Base-by-base conservation (phyloP, 2,113 vertebrate genomes). In the Cheilinus undulatus region DNA sequence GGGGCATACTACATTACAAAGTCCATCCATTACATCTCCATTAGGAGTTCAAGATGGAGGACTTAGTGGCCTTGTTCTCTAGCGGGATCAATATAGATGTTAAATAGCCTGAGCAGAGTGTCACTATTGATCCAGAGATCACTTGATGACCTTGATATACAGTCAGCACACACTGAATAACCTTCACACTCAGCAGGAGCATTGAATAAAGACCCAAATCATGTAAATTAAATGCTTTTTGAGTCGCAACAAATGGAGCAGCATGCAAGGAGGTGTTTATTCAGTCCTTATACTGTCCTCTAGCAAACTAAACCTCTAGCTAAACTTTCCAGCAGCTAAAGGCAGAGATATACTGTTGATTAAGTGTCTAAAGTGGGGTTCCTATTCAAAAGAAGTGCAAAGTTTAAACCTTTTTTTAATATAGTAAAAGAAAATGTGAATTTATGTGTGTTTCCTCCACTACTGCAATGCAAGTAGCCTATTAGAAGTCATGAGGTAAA, bases 111-210 rank as follows among this genome's bases (percentile, higher is more conserved):
- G 2, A 38, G 56, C 13, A 49, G 34, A 48, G 72, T 59, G 49
- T 72, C 67, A 52, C 42, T 15, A 72, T 82, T 10, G 75, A 88
- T 84, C 74, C 24, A 2, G 26, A 75, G 74, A 73, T 56, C 46
- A 30, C 22, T 63, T 3, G 4, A 42, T 65, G 60, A 76, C 80
- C 70, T 75, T 60, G 48, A 49, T 58, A 12, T 68, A 50, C 27
- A 23, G 49, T 54, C 60, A 12, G n/a, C 24, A 23, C 34, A 30
- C 43, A 4, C 4, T 23, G n/a, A 46, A 60, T 36, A 62, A 73
- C 69, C 68, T 82, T 76, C 27, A 4, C 6, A 11, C 48, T 14
- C 19, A 51, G 20, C 46, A 19, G 19, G 17, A 23, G 26, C 19
- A 26, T 30, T 48, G 10, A 51, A 46, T 61, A 43, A 52, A 61